phyloP scores from a whole-genome alignment of 1,140 invertebrate species.

The Bombus confusus region DNA sequence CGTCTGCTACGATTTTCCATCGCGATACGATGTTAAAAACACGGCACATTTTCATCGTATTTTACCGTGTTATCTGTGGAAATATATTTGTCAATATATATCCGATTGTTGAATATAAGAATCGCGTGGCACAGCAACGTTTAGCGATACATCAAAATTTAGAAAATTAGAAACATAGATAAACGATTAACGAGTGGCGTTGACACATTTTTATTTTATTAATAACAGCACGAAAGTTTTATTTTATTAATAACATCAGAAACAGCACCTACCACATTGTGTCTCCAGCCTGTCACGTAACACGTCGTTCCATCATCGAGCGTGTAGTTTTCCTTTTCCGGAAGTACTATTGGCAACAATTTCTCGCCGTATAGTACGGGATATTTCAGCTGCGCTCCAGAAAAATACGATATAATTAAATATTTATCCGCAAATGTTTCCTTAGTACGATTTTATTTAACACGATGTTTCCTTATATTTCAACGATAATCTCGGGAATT shows the following conservation, averaged over 20 bases:
- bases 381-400: slow-evolving; percentile 58
- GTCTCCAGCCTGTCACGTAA: slow-evolving; percentile 84
- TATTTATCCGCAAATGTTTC: background rate
- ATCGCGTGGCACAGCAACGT: too few relatives aligned
- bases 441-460: too few relatives aligned
- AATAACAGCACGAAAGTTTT: background rate
- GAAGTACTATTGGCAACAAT: slow-evolving; percentile 71
- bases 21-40: background rate
- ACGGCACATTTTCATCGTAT: background rate
- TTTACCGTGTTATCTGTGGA: background rate
- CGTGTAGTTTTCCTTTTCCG: slow-evolving; percentile 50
- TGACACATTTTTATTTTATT: too few relatives aligned
- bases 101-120: background rate
- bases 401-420: background rate
- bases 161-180: background rate
- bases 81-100: too few relatives aligned
- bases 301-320: slow-evolving; percentile 70
- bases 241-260: background rate
- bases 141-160: too few relatives aligned
- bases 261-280: slow-evolving; percentile 53
- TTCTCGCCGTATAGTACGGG: slow-evolving; percentile 65
- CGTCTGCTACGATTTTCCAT: background rate
- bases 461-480: background rate
- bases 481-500: slow-evolving; percentile 1
- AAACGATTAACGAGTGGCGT: background rate